These are phyloP conservation scores for Crypturellus tataupa DNA, from an alignment of 2,797 vertebrate genomes.

Conservation along the genomic window DNA sequence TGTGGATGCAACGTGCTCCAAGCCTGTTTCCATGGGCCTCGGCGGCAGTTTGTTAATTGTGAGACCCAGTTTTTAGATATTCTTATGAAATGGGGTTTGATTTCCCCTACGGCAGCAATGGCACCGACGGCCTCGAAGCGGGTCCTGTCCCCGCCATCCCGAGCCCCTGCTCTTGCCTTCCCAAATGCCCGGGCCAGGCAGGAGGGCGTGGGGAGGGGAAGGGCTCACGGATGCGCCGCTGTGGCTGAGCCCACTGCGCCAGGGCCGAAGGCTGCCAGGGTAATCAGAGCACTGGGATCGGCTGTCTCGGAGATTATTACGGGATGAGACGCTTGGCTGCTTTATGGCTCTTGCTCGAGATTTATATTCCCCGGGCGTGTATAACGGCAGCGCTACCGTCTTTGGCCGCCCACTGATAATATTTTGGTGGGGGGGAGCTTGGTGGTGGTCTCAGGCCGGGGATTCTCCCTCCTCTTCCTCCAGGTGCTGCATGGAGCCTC, in stretches of 20 bases:
- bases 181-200: too few species aligned
- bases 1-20: background rate
- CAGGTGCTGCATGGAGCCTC: too few species aligned
- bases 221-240: conserved; percentile 60
- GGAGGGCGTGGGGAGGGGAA: conserved; percentile 4
- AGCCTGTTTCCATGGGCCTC: background rate
- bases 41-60: background rate
- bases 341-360: conserved; percentile 71
- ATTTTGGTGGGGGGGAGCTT: rapidly evolving
- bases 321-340: conserved; percentile 69
- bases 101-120: background rate
- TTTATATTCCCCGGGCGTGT: conserved; percentile 57
- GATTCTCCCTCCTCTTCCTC: background rate
- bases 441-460: background rate
- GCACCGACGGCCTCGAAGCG: too few species aligned
- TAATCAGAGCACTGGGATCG: conserved; percentile 77
- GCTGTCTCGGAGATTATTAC: conserved; percentile 67
- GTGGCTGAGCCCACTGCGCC: conserved; percentile 61
- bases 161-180: too few species aligned
- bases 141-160: too few species aligned
- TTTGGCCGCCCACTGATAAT: background rate
- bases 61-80: background rate
- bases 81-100: too few species aligned
- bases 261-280: conserved; percentile 12
- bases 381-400: background rate